phyloP scores from a whole-genome alignment of 2,797 vertebrate genomes.

The Fringilla coelebs region DNA sequence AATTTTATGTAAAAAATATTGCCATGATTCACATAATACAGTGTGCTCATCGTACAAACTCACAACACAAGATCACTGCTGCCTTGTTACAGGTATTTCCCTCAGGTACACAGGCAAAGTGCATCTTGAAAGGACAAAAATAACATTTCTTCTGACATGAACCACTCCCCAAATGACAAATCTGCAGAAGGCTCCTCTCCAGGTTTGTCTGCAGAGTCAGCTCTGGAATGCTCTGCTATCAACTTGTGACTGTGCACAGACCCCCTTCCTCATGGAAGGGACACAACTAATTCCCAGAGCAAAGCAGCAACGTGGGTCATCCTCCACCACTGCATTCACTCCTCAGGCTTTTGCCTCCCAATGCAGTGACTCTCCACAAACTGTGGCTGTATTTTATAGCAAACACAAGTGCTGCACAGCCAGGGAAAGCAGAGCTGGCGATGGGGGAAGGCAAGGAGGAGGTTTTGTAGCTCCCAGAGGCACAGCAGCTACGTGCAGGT shows the following conservation, averaged over 20 bases:
- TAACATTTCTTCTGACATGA: neutral
- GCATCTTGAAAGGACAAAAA: neutral
- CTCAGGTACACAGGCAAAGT: neutral
- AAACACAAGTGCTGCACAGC: neutral
- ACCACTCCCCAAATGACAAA: neutral
- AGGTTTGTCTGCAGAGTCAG: neutral
- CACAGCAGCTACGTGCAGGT: neutral
- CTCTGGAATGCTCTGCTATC: neutral
- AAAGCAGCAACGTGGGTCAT: neutral
- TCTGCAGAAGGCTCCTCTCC: neutral
- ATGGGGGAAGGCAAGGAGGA: neutral
- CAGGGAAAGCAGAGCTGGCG: neutral
- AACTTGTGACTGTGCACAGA: neutral
- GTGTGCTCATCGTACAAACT: neutral
- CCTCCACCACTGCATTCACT: neutral
- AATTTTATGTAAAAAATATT: neutral
- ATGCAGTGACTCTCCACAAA: neutral
- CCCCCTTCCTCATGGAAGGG: neutral
- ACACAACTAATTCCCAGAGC: neutral
- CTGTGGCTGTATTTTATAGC: neutral
- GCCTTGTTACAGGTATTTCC: neutral
- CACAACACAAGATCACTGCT: neutral
- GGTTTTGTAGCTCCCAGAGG: neutral
- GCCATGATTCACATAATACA: neutral
- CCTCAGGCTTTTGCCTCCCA: neutral